A percentile compares a stretch with the other conserved stretches of the same genome.
These are phyloP conservation scores for Sminthurides aquaticus DNA, from an alignment of 2,888 invertebrate species.

Conservation along the genomic window DNA sequence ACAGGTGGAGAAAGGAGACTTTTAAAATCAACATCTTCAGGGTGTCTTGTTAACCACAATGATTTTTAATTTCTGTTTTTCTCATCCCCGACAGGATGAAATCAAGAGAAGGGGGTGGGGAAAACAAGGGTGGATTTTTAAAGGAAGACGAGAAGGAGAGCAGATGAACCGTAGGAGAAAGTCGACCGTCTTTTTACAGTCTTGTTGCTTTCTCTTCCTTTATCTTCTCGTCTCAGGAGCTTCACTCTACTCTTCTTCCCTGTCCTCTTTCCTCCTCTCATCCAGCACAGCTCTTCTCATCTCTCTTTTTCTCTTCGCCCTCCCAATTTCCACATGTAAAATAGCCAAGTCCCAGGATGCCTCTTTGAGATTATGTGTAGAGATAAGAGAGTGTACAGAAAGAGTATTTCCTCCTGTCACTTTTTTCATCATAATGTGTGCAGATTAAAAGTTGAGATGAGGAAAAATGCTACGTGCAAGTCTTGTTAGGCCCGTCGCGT, in stretches of 20 bases:
- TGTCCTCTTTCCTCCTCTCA: neutral
- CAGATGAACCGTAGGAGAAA: neutral
- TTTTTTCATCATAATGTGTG: constrained; percentile 23
- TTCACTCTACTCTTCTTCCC: neutral
- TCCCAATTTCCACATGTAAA: neutral
- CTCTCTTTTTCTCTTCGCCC: constrained; percentile 3
- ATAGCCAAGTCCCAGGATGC: neutral
- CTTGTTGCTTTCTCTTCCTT: neutral
- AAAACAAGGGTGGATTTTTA: no score
- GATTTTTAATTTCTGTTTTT: no score
- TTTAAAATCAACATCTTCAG: no score
- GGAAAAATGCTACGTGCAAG: constrained; percentile 22
- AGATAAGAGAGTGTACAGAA: constrained; percentile 12
- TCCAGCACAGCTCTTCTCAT: neutral
- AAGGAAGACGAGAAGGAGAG: neutral
- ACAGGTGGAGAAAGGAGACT: no score
- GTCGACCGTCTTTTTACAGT: neutral
- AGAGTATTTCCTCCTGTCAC: constrained; percentile 24
- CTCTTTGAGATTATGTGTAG: neutral
- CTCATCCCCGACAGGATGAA: no score
- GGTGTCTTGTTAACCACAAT: no score
- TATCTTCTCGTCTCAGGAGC: neutral
- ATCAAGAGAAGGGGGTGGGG: no score
- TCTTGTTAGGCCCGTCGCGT: constrained; percentile 15
- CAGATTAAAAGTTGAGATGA: constrained; percentile 27